phyloP scores from a whole-genome alignment of 2,113 vertebrate genomes.

The Rhinichthys klamathensis region DNA sequence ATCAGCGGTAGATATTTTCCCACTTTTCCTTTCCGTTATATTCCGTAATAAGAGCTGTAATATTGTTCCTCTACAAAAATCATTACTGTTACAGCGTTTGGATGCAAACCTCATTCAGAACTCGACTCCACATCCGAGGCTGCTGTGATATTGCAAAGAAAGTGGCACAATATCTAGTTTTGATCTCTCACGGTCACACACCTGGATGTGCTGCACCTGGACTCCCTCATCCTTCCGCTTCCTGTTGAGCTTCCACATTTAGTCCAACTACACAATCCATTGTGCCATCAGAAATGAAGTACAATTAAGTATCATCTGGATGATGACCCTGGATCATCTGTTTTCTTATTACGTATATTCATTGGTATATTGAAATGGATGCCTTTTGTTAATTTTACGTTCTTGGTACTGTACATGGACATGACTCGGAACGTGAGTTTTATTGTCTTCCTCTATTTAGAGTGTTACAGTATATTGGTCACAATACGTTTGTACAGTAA shows the following conservation, averaged over 20 bases:
- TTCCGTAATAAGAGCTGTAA: constrained; percentile 14
- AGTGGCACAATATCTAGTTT: background rate
- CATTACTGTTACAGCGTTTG: background rate
- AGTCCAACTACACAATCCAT: background rate
- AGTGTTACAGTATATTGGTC: background rate
- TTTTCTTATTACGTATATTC: background rate
- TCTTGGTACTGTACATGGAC: background rate
- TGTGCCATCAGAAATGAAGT: background rate
- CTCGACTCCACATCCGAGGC: background rate
- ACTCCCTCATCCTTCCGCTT: background rate
- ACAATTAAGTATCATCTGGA: too few species aligned
- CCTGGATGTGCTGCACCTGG: constrained; percentile 38
- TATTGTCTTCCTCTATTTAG: background rate
- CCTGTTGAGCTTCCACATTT: constrained; percentile 23
- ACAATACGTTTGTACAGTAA: background rate
- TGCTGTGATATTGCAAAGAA: constrained; percentile 12
- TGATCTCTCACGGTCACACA: constrained; percentile 3
- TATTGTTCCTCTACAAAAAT: constrained; percentile 9
- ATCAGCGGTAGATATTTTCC: constrained; percentile 52
- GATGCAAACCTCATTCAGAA: background rate
- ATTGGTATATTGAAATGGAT: background rate
- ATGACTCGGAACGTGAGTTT: background rate
- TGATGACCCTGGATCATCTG: background rate
- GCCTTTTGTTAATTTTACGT: background rate
- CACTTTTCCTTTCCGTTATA: constrained; percentile 2